Base-by-base conservation (phyloP, 2,888 invertebrate species). In the Cyrtodaria siliqua region DNA sequence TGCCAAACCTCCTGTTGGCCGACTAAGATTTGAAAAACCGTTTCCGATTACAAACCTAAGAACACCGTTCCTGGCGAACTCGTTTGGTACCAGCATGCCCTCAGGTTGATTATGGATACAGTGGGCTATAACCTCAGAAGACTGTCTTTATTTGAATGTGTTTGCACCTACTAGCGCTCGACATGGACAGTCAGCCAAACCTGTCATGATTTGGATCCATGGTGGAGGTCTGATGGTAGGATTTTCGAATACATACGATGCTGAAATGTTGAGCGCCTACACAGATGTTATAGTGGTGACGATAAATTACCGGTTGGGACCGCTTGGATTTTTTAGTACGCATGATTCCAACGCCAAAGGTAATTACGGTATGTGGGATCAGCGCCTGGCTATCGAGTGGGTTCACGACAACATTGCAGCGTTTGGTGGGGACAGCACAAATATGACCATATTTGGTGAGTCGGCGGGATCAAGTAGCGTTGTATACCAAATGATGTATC, bases 141-240 rank as follows among this genome's bases (percentile, higher is more conserved):
- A 71, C 27, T 71, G 71, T 26, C 40, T 71, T 16, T 59, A 52
- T 44, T 18, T 71, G 14, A 71, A 71, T 23, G 62, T 71, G 6
- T 71, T 64, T 24, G 38, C 49, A 3, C 71, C 71, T 18, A 38
- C 20, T 14, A 8, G 20, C 1, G 16, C 14, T 14, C 16, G 16
- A 14, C n/a, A 49, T 16, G 44, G n/a, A 44, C 4, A 9, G 16
- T 44, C 14, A 9, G 20, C 18, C 23, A 63, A 63, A 24, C 38
- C 71, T 4, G 71, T 64, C 12, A 71, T 71, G 71, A 44, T 71
- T 9, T 71, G 59, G 59, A 59, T 71, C 1, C 61, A 71, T 29
- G 71, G 71, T 9, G 71, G 71, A 2, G 57, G 52, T 1, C 64
- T 64, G 53, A 9, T 63, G 2, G 24, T 47, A 0, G 71, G 71